These are phyloP conservation scores for Tribolium madens DNA, from an alignment of 1,140 invertebrate genomes.

Conservation along the genomic window DNA sequence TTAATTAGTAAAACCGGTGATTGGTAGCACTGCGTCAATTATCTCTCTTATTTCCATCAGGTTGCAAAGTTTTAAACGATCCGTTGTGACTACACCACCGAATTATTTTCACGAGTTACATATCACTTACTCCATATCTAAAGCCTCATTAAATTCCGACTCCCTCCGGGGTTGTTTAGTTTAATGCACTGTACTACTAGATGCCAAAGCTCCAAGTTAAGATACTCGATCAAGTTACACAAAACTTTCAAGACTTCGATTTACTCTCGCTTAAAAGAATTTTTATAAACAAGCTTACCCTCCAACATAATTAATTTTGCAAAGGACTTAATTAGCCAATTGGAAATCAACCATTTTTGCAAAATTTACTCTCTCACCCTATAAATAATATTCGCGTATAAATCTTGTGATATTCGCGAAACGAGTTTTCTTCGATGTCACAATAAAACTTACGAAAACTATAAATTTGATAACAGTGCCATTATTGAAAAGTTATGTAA, in stretches of 20 bases:
- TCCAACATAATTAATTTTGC: background rate
- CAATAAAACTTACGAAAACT: slow-evolving; percentile 16
- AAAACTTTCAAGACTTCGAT: slow-evolving; percentile 9
- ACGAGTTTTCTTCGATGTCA: background rate
- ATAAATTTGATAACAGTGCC: background rate
- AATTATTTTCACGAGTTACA: slow-evolving; percentile 29
- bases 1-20: slow-evolving; percentile 39
- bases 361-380: background rate
- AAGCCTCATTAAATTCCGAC: slow-evolving; percentile 25
- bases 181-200: slow-evolving; percentile 12
- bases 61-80: slow-evolving; percentile 8
- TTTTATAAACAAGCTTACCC: slow-evolving; percentile 1
- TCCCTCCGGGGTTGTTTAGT: slow-evolving; percentile 20
- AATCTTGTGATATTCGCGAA: background rate
- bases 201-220: background rate
- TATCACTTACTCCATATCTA: slow-evolving; percentile 36
- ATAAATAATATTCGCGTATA: background rate
- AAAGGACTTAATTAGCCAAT: background rate
- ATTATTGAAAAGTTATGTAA: slow-evolving; percentile 22
- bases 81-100: background rate
- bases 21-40: slow-evolving; percentile 33
- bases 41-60: slow-evolving; percentile 23
- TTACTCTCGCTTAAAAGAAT: slow-evolving; percentile 5
- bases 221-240: slow-evolving; percentile 4
- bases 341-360: background rate